Percentiles rank a stretch among this genome's conserved stretches.
Evolutionary conservation across 2,888 invertebrate species (phyloP).

Genomic region (Leucania comma): DNA sequence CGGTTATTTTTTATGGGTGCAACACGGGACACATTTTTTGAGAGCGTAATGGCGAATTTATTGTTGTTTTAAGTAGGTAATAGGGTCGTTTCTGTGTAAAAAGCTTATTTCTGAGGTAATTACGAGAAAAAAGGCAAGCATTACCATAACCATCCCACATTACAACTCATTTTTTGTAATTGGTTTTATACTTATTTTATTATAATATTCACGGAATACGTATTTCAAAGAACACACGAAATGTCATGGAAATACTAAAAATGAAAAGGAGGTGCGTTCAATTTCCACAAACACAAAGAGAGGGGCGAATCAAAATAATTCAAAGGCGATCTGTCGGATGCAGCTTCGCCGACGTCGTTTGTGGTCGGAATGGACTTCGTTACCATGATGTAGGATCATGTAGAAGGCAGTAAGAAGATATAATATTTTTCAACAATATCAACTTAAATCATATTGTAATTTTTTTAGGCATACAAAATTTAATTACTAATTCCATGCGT

Average conservation of each 20-base stretch:
- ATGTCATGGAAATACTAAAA: conserved; percentile 64
- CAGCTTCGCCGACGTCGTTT: conserved; percentile 64
- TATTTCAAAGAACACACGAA: conserved; percentile 58
- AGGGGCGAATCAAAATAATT: conserved; percentile 66
- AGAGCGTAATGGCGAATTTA: conserved; percentile 53
- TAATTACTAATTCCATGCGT: not conserved
- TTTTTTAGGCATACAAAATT: not conserved
- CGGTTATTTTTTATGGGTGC: conserved; percentile 64
- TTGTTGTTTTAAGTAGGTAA: conserved; percentile 40
- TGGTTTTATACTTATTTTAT: too few relatives aligned
- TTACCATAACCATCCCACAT: not conserved
- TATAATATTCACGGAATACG: conserved; percentile 21
- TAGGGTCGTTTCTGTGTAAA: conserved; percentile 28
- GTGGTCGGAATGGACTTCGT: conserved; percentile 52
- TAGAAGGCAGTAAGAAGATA: not conserved
- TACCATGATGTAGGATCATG: conserved; percentile 33
- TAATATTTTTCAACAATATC: not conserved
- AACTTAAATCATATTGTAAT: not conserved
- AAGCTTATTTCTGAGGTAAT: conserved; percentile 23
- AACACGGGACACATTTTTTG: conserved; percentile 59
- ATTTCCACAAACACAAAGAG: conserved; percentile 67
- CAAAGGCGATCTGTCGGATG: conserved; percentile 67
- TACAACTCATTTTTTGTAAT: conserved; percentile 8
- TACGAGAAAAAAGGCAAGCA: not conserved
- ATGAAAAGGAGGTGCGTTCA: conserved; percentile 64